phyloP scores from a whole-genome alignment of 2,797 vertebrate species.

The Ctenopoma kingsleyae region DNA sequence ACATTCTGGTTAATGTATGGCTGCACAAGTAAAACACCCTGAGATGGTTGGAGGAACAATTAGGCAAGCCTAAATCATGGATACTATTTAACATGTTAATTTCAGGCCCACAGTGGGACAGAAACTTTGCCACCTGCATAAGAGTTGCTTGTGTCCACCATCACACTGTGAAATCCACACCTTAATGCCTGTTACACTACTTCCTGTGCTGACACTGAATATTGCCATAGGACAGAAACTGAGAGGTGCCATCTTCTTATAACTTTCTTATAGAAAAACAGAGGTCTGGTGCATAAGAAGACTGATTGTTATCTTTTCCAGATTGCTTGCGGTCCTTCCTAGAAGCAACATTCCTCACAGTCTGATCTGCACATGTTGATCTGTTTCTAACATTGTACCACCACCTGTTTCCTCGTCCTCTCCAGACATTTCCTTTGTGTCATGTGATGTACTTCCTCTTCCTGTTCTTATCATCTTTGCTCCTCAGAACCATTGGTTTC shows the following conservation, averaged over 20 bases:
- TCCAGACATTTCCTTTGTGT: conserved; percentile 60
- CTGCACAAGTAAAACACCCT: not conserved
- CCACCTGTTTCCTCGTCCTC: conserved; percentile 68
- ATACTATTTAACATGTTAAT: not conserved
- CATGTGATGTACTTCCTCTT: conserved; percentile 50
- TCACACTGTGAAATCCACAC: not conserved
- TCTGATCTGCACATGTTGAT: conserved; percentile 28
- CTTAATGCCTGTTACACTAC: not conserved
- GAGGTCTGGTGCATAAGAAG: not conserved
- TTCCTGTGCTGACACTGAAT: not conserved
- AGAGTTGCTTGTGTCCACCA: no score
- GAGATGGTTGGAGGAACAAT: not conserved
- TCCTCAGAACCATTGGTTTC: conserved; percentile 28
- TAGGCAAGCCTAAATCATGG: not conserved
- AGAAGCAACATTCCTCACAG: conserved; percentile 14
- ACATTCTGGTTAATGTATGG: no score
- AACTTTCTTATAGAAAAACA: not conserved
- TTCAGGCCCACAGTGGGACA: not conserved
- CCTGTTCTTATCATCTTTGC: conserved; percentile 41
- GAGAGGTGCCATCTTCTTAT: not conserved
- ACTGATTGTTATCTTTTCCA: conserved; percentile 10
- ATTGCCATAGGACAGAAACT: not conserved
- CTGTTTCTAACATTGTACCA: conserved; percentile 16
- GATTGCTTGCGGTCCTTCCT: not conserved
- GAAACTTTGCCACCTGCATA: not conserved